phyloP scores from a whole-genome alignment of 2,888 invertebrate species.

The Creontiades dilutus region DNA sequence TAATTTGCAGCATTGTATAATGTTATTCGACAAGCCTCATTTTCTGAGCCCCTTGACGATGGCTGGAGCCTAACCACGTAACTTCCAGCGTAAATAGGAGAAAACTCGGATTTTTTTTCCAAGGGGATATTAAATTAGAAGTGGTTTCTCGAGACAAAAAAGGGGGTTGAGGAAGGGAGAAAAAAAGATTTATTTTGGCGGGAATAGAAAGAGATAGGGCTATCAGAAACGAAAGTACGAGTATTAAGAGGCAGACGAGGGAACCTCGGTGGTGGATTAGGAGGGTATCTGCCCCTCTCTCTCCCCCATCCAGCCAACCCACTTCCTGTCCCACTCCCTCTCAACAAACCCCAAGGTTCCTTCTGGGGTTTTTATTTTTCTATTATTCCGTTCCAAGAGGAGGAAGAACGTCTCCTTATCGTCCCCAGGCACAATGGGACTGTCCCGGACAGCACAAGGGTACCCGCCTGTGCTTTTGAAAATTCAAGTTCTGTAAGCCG shows the following conservation, averaged over 20 bases:
- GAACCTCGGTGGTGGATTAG: constrained; percentile 11
- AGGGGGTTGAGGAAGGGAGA: background rate
- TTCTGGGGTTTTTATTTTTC: constrained; percentile 50
- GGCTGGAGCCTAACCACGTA: too few relatives aligned
- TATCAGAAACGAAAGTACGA: constrained; percentile 56
- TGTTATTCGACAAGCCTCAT: too few relatives aligned
- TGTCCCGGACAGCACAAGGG: constrained; percentile 47
- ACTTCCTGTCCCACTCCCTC: background rate
- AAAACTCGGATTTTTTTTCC: background rate
- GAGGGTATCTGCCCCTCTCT: background rate
- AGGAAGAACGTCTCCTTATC: constrained; percentile 55
- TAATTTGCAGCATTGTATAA: too few relatives aligned
- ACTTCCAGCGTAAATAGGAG: too few relatives aligned
- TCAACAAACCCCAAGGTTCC: constrained; percentile 9
- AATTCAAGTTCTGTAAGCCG: constrained; percentile 35
- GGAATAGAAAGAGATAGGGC: constrained; percentile 50
- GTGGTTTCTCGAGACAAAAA: constrained; percentile 47
- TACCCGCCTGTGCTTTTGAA: constrained; percentile 16
- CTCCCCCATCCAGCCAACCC: background rate
- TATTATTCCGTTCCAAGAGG: constrained; percentile 35
- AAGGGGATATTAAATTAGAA: constrained; percentile 48
- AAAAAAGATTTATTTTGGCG: constrained; percentile 48
- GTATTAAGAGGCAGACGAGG: constrained; percentile 42
- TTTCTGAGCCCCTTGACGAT: too few relatives aligned
- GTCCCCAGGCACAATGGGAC: constrained; percentile 49